A percentile compares a stretch with the other conserved stretches of the same genome.
Conservation (phyloP, 2,797 vertebrate genomes). For the Oryzias dopingdopingensis region DNA sequence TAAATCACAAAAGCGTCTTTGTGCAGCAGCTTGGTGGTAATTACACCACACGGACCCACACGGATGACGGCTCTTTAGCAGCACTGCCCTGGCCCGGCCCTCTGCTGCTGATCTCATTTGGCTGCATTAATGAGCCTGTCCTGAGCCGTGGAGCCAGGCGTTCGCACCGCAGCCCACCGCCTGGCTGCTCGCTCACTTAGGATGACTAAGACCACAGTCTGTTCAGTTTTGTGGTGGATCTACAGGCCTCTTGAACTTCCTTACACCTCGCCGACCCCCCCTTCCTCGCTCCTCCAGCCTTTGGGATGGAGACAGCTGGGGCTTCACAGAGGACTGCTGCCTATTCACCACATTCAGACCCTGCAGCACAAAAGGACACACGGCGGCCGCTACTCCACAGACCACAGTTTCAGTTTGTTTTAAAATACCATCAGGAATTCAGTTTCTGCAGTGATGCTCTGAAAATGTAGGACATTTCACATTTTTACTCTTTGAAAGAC, state of each 20-base stretch:
- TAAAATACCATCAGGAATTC: neutral
- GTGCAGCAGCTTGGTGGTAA: constrained; percentile 73
- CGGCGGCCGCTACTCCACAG: constrained; percentile 32
- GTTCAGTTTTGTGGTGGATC: constrained; percentile 61
- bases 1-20: constrained; percentile 87
- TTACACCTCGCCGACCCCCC: constrained; percentile 36
- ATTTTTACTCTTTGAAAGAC: neutral
- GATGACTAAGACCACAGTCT: constrained; percentile 68
- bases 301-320: constrained; percentile 75
- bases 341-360: constrained; percentile 69
- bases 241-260: constrained; percentile 63
- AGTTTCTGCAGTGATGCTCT: neutral
- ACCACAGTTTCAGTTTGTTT: constrained; percentile 28
- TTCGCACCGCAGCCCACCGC: constrained; percentile 55
- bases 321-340: constrained; percentile 66
- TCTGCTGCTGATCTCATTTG: constrained; percentile 95
- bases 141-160: constrained; percentile 68
- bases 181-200: constrained; percentile 55
- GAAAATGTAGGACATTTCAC: constrained; percentile 2
- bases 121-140: constrained; percentile 92
- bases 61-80: constrained; percentile 88
- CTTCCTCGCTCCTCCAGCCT: constrained; percentile 34
- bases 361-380: constrained; percentile 38
- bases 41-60: constrained; percentile 68
- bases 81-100: constrained; percentile 83